phyloP scores from a whole-genome alignment of 2,797 vertebrate species.

The Typhlichthys eigenmanni region DNA sequence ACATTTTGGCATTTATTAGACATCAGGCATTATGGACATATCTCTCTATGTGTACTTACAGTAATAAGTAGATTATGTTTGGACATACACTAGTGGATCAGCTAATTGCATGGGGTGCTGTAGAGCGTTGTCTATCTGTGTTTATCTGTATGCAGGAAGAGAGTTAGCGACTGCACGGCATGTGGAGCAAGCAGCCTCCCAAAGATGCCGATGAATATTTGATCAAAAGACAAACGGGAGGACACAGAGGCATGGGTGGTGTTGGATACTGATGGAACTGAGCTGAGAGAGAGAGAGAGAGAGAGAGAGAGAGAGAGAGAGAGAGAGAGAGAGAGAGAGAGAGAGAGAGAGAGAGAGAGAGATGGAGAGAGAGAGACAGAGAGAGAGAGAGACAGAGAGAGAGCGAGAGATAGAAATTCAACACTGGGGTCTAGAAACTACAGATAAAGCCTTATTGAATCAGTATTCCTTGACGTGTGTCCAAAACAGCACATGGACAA shows the following conservation, averaged over 20 bases:
- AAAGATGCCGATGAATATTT: slow-evolving; percentile 58
- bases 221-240: slow-evolving; percentile 48
- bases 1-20: too few species aligned
- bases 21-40: too few species aligned
- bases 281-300: slow-evolving; percentile 10
- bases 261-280: slow-evolving; percentile 28
- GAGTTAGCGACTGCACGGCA: slow-evolving; percentile 18
- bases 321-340: background rate
- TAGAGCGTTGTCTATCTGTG: background rate
- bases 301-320: too few species aligned
- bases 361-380: background rate
- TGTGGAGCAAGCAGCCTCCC: slow-evolving; percentile 41
- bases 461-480: too few species aligned
- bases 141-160: slow-evolving; percentile 29
- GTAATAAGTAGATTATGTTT: slow-evolving; percentile 9
- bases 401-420: too few species aligned
- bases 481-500: too few species aligned
- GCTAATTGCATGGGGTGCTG: too few species aligned
- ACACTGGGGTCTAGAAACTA: too few species aligned
- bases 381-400: background rate
- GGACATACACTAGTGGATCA: slow-evolving; percentile 3
- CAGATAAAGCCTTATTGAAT: too few species aligned
- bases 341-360: background rate
- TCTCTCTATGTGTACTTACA: too few species aligned
- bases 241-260: slow-evolving; percentile 24